phyloP scores from a whole-genome alignment of 2,888 invertebrate genomes.

The Hirtodrosophila alboralis region DNA sequence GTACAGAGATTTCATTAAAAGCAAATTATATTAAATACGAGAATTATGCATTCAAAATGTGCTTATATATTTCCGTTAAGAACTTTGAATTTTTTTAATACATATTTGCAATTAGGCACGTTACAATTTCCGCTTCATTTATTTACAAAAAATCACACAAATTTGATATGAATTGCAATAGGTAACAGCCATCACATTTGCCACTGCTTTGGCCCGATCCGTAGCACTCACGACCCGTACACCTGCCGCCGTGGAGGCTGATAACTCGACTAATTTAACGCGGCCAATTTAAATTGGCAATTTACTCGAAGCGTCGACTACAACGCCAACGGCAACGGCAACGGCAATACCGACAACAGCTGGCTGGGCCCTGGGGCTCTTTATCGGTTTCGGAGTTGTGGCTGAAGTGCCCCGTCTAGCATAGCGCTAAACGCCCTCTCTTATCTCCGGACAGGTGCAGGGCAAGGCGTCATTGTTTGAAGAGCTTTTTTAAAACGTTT shows the following conservation, averaged over 20 bases:
- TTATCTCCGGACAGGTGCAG: slow-evolving; percentile 59
- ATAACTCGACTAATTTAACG: slow-evolving; percentile 83
- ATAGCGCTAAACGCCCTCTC: slow-evolving; percentile 10
- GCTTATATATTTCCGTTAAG: slow-evolving; percentile 33
- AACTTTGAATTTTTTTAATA: neutral
- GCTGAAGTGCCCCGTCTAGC: slow-evolving; percentile 43
- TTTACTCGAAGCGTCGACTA: slow-evolving; percentile 63
- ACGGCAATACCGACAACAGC: slow-evolving; percentile 24
- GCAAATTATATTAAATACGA: neutral
- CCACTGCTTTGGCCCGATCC: slow-evolving; percentile 20
- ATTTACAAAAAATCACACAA: slow-evolving; percentile 5
- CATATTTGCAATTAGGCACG: slow-evolving; percentile 44
- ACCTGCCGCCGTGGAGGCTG: slow-evolving; percentile 82
- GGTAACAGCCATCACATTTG: slow-evolving; percentile 3
- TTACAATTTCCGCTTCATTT: slow-evolving; percentile 57
- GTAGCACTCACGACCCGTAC: slow-evolving; percentile 52
- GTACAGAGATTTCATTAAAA: neutral
- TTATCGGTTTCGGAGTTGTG: slow-evolving; percentile 56
- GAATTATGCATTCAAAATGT: slow-evolving; percentile 36
- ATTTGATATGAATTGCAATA: slow-evolving; percentile 4
- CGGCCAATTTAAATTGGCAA: slow-evolving; percentile 83
- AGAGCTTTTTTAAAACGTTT: slow-evolving; percentile 22
- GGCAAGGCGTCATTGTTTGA: slow-evolving; percentile 62
- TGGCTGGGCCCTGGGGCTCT: slow-evolving; percentile 41
- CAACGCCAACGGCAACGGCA: slow-evolving; percentile 16